Base-by-base conservation (phyloP, 1,140 invertebrate species). In the Bombus huntii region DNA sequence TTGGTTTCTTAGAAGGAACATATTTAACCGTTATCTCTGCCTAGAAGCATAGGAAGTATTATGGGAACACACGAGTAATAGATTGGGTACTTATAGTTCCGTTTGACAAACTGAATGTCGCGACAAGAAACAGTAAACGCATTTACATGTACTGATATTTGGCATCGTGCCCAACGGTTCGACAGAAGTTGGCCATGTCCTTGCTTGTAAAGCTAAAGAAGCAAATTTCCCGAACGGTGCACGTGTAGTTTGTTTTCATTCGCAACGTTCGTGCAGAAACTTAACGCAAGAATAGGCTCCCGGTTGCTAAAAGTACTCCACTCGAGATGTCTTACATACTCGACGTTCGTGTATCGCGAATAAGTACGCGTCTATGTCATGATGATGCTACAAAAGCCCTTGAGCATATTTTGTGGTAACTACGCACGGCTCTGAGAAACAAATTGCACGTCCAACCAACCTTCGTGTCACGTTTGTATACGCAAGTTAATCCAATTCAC, bases 401-500 rank as follows among this genome's bases (percentile, higher is more conserved):
- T n/a, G 74, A 84, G 37, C 65, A 62, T 71, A 37, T 70, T 59
- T 44, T 42, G 39, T 6, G 68, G 57, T 66, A 39, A 18, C 37
- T 28, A 28, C 57, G 37, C 18, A 44, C 68, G 68, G 8, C 53
- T 73, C 79, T 62, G 79, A 62, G 73, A 65, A 87, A 79, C 81
- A 59, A 87, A 84, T 84, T 83, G 44, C 81, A 79, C 75, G 68
- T 53, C 44, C 74, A 34, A 81, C 78, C 47, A 74, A 75, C 37
- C 57, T 37, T 31, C 70, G 15, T 34, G 57, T n/a, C 53, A 39
- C 44, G 73, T 25, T 76, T 47, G 8, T 37, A 53, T 68, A 83
- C 85, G 81, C 85, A 44, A 83, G 31, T 78, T 83, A 78, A 83
- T 83, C 81, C 44, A 47, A 87, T 87, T 57, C 57, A 75, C 47